Evolutionary conservation across 2,797 vertebrate genomes (phyloP).

Genomic region (Anguilla pacifica): DNA sequence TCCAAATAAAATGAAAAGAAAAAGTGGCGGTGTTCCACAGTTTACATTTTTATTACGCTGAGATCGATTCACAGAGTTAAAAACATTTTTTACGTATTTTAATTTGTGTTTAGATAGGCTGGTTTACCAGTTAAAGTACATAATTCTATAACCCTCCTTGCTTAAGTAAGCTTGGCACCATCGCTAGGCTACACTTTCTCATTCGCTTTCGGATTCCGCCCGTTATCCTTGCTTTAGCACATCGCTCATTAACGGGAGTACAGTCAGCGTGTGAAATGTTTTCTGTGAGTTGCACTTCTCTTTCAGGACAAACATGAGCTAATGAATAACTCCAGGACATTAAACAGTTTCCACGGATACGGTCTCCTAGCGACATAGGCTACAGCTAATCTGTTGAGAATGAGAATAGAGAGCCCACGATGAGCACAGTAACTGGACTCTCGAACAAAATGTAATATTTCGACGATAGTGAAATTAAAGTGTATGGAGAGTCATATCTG

Average conservation of each 20-base stretch:
- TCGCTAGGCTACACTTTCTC: not conserved
- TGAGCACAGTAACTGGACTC: not conserved
- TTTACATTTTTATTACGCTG: too few relatives aligned
- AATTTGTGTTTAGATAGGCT: not conserved
- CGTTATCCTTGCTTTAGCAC: not conserved
- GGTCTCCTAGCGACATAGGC: conserved; percentile 29
- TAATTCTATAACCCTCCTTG: not conserved
- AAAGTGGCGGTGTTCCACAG: too few relatives aligned
- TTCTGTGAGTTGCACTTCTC: not conserved
- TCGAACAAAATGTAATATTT: not conserved
- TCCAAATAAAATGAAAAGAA: too few relatives aligned
- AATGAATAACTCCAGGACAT: conserved; percentile 15
- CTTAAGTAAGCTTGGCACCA: not conserved
- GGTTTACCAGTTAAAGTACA: not conserved
- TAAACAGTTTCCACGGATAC: conserved; percentile 33
- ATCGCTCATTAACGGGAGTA: not conserved
- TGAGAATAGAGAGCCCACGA: not conserved
- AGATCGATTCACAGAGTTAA: too few relatives aligned
- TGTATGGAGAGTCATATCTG: not conserved
- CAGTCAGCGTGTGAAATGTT: conserved; percentile 14
- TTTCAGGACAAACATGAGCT: conserved; percentile 25
- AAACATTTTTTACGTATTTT: too few relatives aligned
- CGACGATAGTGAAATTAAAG: not conserved
- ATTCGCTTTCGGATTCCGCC: not conserved
- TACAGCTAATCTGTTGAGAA: conserved; percentile 28